Conservation (phyloP, 2,797 vertebrate species). For the Oceanodroma leucorhoa region DNA sequence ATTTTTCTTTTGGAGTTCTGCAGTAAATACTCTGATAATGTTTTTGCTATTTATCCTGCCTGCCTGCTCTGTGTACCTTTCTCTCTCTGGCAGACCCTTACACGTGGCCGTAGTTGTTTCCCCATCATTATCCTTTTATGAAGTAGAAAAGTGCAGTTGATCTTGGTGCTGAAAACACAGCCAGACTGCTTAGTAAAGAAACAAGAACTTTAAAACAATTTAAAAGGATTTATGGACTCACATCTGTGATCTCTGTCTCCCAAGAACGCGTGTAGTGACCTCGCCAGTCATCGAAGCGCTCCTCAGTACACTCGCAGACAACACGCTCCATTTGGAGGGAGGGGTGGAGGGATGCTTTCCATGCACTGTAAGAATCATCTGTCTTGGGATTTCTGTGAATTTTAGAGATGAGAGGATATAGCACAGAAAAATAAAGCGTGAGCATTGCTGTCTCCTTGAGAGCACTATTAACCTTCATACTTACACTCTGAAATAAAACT, state of each 20-base stretch:
- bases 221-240: background rate
- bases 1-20: background rate
- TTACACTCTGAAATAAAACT: conserved; percentile 38
- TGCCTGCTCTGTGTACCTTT: background rate
- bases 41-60: background rate
- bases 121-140: background rate
- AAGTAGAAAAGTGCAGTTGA: rapidly evolving
- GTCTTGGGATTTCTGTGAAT: conserved; percentile 29
- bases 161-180: background rate
- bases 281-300: background rate
- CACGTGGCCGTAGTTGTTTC: background rate
- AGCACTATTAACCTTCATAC: background rate
- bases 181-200: background rate
- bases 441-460: background rate
- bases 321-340: background rate
- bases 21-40: background rate
- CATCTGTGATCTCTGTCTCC: background rate
- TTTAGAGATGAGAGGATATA: background rate
- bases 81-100: background rate
- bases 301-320: background rate
- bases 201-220: background rate
- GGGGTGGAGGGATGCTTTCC: conserved; percentile 10
- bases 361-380: background rate
- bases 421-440: background rate
- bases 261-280: background rate